phyloP scores from a whole-genome alignment of 2,113 vertebrate genomes.

The Mixornis gularis region DNA sequence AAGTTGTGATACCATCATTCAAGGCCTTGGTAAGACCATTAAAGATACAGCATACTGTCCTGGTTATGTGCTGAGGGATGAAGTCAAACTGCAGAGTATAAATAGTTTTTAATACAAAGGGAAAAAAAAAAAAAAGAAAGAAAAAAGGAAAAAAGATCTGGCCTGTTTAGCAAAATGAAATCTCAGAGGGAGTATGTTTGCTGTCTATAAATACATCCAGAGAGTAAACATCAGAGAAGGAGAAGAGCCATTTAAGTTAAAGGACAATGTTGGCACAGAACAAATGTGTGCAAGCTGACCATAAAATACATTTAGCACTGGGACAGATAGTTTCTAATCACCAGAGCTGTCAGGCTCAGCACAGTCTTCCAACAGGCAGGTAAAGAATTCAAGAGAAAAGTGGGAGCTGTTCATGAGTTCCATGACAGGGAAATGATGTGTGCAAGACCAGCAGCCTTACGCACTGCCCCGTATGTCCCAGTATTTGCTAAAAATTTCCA shows the following conservation, averaged over 20 bases:
- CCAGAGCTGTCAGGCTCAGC: not conserved
- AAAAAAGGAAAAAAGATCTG: not conserved
- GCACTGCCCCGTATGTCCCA: not conserved
- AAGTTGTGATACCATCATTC: not conserved
- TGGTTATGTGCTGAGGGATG: not conserved
- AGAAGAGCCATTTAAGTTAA: slow-evolving; percentile 2
- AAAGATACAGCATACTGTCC: not conserved
- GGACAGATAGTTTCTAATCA: not conserved
- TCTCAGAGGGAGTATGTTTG: not conserved
- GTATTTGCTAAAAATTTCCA: not conserved
- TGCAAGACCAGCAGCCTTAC: not conserved
- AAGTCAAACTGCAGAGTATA: not conserved
- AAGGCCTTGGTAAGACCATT: not conserved
- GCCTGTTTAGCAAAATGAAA: not conserved
- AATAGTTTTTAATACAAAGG: not conserved
- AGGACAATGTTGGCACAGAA: not conserved
- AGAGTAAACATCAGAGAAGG: slow-evolving; percentile 18
- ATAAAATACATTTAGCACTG: not conserved
- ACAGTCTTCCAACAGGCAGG: not conserved
- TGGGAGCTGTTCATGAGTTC: not conserved
- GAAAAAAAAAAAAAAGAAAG: not conserved
- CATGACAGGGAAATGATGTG: not conserved
- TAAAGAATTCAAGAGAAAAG: not conserved
- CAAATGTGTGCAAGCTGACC: not conserved
- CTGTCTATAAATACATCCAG: not conserved